These are phyloP conservation scores for Monodelphis domestica DNA, from an alignment of 2,797 vertebrate species.

Conservation along the genomic window DNA sequence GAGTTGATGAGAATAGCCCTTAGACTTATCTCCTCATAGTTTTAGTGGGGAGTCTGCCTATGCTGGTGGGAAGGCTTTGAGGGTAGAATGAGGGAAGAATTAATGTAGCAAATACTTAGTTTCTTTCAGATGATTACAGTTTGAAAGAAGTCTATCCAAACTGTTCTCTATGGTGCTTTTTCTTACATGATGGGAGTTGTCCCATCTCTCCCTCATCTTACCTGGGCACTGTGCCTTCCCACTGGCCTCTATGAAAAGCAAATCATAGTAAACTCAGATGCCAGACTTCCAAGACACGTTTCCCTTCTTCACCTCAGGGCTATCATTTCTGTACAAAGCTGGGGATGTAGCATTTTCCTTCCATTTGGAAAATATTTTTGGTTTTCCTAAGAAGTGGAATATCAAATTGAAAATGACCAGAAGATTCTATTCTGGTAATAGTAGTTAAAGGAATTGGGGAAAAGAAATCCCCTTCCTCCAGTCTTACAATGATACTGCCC, in stretches of 20 bases:
- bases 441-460: conserved; percentile 34
- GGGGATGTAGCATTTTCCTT: conserved; percentile 79
- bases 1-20: conserved; percentile 1
- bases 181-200: conserved; percentile 58
- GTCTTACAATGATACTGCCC: background rate
- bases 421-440: conserved; percentile 49
- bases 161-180: conserved; percentile 69
- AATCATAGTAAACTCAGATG: conserved; percentile 77
- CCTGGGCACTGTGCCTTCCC: conserved; percentile 78
- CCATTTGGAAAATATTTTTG: conserved; percentile 59
- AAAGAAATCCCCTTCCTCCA: conserved; percentile 13
- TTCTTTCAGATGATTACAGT: conserved; percentile 54
- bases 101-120: conserved; percentile 1
- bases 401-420: conserved; percentile 48
- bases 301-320: conserved; percentile 58
- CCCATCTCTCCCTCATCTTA: conserved; percentile 57
- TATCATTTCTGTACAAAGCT: conserved; percentile 74
- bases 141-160: conserved; percentile 62
- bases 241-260: conserved; percentile 79
- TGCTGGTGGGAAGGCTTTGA: conserved; percentile 14
- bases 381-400: conserved; percentile 40
- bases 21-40: background rate
- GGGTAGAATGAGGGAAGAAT: conserved; percentile 16
- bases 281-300: conserved; percentile 71
- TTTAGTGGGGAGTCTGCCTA: background rate